A percentile compares a stretch with the other conserved stretches of the same genome.
Conservation (phyloP, 2,797 vertebrate species). For the Danio jaintianensis region DNA sequence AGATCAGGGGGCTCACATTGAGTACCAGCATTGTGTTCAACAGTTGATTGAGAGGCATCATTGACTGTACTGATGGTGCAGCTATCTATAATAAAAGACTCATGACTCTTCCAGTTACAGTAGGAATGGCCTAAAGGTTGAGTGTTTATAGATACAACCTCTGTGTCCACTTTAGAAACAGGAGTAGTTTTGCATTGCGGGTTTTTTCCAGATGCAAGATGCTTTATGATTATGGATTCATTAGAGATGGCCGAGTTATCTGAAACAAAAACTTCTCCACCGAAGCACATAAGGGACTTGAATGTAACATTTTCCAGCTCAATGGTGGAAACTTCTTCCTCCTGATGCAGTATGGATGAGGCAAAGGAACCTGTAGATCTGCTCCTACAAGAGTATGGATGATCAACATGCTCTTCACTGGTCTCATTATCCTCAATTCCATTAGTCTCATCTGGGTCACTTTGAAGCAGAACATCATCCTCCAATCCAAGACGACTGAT, state of each 20-base stretch:
- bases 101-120: slow-evolving; percentile 40
- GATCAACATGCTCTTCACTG: slow-evolving; percentile 21
- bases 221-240: slow-evolving; percentile 60
- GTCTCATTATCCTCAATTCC: neutral
- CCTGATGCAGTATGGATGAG: slow-evolving; percentile 1
- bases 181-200: slow-evolving; percentile 16
- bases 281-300: slow-evolving; percentile 65
- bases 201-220: slow-evolving; percentile 18
- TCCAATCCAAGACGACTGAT: slow-evolving; percentile 46
- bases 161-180: slow-evolving; percentile 1
- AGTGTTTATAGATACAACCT: neutral
- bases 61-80: slow-evolving; percentile 1
- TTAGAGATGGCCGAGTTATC: slow-evolving; percentile 59
- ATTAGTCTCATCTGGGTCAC: slow-evolving; percentile 1
- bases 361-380: neutral
- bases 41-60: neutral
- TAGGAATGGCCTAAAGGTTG: slow-evolving; percentile 70
- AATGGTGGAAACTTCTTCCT: slow-evolving; percentile 52
- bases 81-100: neutral
- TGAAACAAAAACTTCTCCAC: slow-evolving; percentile 68
- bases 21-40: neutral
- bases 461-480: slow-evolving; percentile 7
- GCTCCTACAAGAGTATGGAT: slow-evolving; percentile 7
- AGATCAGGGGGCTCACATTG: neutral
- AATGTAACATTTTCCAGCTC: slow-evolving; percentile 54